These are phyloP conservation scores for Drosophila melanosoma DNA, from an alignment of 2,888 invertebrate species.

Conservation along the genomic window DNA sequence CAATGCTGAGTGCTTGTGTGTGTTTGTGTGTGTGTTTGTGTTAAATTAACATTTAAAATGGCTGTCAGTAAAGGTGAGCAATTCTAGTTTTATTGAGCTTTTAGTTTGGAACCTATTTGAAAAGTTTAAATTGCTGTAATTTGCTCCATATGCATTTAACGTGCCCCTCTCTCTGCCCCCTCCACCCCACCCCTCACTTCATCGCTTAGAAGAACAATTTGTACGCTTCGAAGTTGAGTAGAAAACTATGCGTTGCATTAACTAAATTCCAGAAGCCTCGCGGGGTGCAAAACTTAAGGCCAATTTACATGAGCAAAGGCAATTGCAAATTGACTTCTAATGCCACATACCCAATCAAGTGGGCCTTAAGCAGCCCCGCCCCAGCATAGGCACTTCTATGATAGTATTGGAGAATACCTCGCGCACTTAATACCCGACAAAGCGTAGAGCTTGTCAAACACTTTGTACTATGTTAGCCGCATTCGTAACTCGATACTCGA, in stretches of 20 bases:
- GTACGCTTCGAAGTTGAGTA: conserved; percentile 2
- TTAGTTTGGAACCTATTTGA: conserved; percentile 76
- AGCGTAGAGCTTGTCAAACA: conserved; percentile 48
- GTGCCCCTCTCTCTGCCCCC: not conserved
- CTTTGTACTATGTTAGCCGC: conserved; percentile 43
- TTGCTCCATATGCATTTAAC: conserved; percentile 50
- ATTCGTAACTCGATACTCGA: conserved; percentile 78
- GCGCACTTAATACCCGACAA: conserved; percentile 29
- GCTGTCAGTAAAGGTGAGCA: conserved; percentile 77
- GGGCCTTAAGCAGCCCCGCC: conserved; percentile 55
- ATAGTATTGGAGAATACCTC: not conserved
- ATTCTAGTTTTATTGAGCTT: conserved; percentile 80
- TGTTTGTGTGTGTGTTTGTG: conserved; percentile 36
- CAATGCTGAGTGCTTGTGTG: conserved; percentile 15
- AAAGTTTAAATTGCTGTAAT: conserved; percentile 77
- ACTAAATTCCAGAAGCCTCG: conserved; percentile 36
- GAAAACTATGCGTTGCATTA: conserved; percentile 24
- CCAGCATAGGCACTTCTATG: no score
- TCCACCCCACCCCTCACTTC: not conserved
- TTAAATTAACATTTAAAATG: conserved; percentile 82
- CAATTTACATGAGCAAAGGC: conserved; percentile 84
- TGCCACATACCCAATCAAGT: conserved; percentile 82
- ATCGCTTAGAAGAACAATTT: not conserved
- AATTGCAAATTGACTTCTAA: conserved; percentile 82
- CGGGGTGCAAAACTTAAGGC: conserved; percentile 76